Base-by-base conservation (phyloP, 2,113 vertebrate species). In the Tauraco erythrolophus region DNA sequence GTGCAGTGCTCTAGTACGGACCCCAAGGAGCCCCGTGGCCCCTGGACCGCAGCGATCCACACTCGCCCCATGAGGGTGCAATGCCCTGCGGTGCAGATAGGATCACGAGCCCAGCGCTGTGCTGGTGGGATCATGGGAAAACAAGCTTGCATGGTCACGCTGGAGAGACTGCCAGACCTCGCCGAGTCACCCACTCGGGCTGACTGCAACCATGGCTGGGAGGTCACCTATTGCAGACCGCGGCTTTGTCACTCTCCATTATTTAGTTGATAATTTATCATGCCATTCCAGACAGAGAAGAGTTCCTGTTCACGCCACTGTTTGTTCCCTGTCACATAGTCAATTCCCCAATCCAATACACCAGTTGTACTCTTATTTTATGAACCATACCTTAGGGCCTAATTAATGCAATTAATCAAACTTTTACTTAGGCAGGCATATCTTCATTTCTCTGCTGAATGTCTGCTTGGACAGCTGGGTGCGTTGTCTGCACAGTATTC, bases 351-450 rank as follows among this genome's bases (percentile, higher is more conserved):
- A 75, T 95, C 94, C 94, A 97, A 96, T 97, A 95, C 75, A 88
- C 88, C 84, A 94, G 96, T 92, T 97, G 94, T 95, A 97, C 96
- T 96, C 96, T 94, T 94, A 97, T 96, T 98, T 98, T 98, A 98
- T 98, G 98, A 98, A 94, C 96, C 97, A 97, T 98, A 98, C 97
- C 96, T 98, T 97, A 92, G 94, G 96, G 96, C 89, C 97, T 98
- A 98, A 98, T 98, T 98, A 98, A 98, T 97, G 92, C 96, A 94
- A 98, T 98, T 98, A 98, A 98, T 98, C 97, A 98, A 96, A 98
- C 95, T 97, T 96, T 96, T 97, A 88, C 96, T 95, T 96, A 93
- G 92, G 94, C 95, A 96, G 92, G 92, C 95, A 94, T 96, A 93
- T 96, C 97, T 97, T 96, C 94, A 94, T 94, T 95, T 96, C 95